These are phyloP conservation scores for Eristalinus aeneus DNA, from an alignment of 2,888 invertebrate genomes.

Conservation along the genomic window DNA sequence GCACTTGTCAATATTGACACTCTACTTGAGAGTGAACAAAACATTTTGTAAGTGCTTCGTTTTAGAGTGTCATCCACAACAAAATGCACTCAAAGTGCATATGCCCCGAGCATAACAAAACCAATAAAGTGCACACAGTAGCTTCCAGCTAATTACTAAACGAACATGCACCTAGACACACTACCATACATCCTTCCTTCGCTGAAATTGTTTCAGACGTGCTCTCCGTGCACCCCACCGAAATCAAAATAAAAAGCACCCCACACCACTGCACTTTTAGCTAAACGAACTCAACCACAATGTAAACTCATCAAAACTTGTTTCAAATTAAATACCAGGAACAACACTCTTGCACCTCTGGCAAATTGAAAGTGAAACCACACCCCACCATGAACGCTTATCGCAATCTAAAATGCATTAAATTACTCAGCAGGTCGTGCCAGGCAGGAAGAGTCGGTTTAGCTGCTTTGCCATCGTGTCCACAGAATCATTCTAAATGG, in stretches of 20 bases:
- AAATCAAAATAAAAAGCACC: background rate
- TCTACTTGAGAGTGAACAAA: background rate
- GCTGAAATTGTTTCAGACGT: background rate
- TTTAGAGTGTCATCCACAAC: background rate
- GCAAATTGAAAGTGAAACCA: slow-evolving; percentile 45
- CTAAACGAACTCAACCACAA: slow-evolving; percentile 55
- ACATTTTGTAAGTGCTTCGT: background rate
- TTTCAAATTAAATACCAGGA: slow-evolving; percentile 64
- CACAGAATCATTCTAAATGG: slow-evolving; percentile 53
- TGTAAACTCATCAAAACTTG: slow-evolving; percentile 65
- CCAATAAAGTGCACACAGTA: background rate
- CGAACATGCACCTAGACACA: background rate
- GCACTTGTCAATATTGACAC: background rate
- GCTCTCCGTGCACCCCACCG: background rate
- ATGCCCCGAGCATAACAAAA: background rate
- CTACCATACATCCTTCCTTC: background rate
- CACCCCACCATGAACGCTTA: slow-evolving; percentile 16
- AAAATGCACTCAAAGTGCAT: background rate
- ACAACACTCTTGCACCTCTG: slow-evolving; percentile 55
- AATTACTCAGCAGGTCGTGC: slow-evolving; percentile 50
- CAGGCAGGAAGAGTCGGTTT: background rate
- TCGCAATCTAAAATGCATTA: slow-evolving; percentile 68
- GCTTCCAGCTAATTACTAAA: background rate
- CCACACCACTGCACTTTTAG: slow-evolving; percentile 3
- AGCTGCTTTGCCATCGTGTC: slow-evolving; percentile 40